phyloP scores from a whole-genome alignment of 2,797 vertebrate genomes.

The Craterocephalus amniculus region DNA sequence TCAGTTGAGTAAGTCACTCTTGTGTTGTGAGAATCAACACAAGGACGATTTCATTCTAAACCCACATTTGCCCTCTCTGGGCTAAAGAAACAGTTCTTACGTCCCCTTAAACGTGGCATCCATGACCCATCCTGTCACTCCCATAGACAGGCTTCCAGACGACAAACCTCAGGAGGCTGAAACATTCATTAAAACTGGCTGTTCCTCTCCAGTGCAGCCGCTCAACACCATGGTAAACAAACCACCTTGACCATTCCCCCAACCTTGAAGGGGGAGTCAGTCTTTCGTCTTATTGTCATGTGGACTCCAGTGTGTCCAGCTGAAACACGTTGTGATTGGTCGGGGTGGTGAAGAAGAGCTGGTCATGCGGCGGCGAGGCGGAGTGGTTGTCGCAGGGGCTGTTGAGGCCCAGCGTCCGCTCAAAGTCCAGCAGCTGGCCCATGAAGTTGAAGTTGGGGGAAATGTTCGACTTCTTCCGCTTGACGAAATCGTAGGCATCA shows the following conservation, averaged over 20 bases:
- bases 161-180: slow-evolving; percentile 78
- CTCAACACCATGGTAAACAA: slow-evolving; percentile 56
- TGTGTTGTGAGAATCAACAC: slow-evolving; percentile 27
- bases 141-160: slow-evolving; percentile 51
- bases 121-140: slow-evolving; percentile 48
- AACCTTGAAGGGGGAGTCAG: slow-evolving; percentile 23
- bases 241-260: slow-evolving; percentile 31
- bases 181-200: slow-evolving; percentile 81
- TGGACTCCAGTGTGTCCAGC: slow-evolving; percentile 94
- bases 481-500: slow-evolving; percentile 97
- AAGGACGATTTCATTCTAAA: slow-evolving; percentile 34
- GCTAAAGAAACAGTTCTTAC: slow-evolving; percentile 29
- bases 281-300: slow-evolving; percentile 82
- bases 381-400: slow-evolving; percentile 94
- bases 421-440: slow-evolving; percentile 98
- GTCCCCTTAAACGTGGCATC: slow-evolving; percentile 48
- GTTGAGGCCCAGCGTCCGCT: slow-evolving; percentile 95
- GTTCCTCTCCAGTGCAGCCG: slow-evolving; percentile 58
- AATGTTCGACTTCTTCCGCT: slow-evolving; percentile 99
- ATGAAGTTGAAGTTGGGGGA: slow-evolving; percentile 99
- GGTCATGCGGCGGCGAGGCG: slow-evolving; percentile 82
- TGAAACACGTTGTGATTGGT: slow-evolving; percentile 97
- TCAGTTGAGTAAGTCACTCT: slow-evolving; percentile 58
- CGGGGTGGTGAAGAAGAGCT: slow-evolving; percentile 97
- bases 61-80: slow-evolving; percentile 36